Conservation (phyloP, 2,888 invertebrate genomes). For the Ectemnius lituratus region DNA sequence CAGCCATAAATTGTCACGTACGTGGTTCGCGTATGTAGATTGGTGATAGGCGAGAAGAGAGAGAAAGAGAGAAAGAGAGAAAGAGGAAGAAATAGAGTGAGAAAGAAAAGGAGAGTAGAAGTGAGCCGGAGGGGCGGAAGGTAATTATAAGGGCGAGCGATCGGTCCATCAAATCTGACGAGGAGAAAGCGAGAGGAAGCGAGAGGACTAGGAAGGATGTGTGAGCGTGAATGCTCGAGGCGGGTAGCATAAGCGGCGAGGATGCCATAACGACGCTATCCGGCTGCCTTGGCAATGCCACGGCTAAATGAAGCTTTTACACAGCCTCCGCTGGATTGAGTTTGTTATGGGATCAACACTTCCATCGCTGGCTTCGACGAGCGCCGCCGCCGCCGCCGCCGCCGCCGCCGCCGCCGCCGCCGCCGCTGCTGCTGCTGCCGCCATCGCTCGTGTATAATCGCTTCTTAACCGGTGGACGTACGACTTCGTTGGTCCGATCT, state of each 20-base stretch:
- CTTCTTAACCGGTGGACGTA: slow-evolving; percentile 48
- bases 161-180: slow-evolving; percentile 74
- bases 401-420: slow-evolving; percentile 38
- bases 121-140: slow-evolving; percentile 63
- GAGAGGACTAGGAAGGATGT: not conserved
- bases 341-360: slow-evolving; percentile 71
- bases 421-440: slow-evolving; percentile 15
- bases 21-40: slow-evolving; percentile 1
- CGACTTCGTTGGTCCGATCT: slow-evolving; percentile 56
- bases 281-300: slow-evolving; percentile 47
- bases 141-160: slow-evolving; percentile 75
- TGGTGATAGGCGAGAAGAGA: not conserved
- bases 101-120: slow-evolving; percentile 10
- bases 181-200: not conserved
- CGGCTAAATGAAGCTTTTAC: slow-evolving; percentile 74
- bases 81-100: no score
- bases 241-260: not conserved
- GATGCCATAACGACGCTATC: slow-evolving; percentile 42
- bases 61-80: not conserved
- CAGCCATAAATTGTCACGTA: slow-evolving; percentile 49
- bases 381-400: slow-evolving; percentile 32
- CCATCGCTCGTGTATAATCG: slow-evolving; percentile 55
- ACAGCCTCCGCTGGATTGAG: slow-evolving; percentile 64
- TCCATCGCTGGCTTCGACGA: slow-evolving; percentile 39
- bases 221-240: slow-evolving; percentile 33